Percentiles rank a stretch among this genome's conserved stretches.
Conservation (phyloP, 1,140 invertebrate species). For the Coenobita brevimanus region DNA sequence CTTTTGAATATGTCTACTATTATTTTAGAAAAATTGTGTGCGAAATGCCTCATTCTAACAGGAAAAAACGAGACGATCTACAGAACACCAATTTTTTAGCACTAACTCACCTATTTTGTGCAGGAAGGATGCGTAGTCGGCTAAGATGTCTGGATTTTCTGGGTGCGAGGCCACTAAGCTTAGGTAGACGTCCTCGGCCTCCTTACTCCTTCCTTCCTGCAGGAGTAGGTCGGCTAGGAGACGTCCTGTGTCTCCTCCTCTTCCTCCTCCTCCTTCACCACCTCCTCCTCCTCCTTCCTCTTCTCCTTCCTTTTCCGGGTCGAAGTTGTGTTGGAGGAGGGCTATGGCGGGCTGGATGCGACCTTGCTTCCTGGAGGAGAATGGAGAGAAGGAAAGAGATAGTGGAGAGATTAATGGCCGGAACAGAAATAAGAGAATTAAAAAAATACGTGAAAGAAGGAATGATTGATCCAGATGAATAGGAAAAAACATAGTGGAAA, state of each 20-base stretch:
- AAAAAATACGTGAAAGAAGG: background rate
- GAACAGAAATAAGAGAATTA: background rate
- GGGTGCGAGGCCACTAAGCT: slow-evolving; percentile 14
- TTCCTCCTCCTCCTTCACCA: too few relatives aligned
- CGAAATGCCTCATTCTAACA: too few relatives aligned
- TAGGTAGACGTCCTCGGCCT: slow-evolving; percentile 31
- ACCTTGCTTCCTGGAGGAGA: slow-evolving; percentile 35
- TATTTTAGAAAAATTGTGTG: too few relatives aligned
- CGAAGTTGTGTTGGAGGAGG: slow-evolving; percentile 32
- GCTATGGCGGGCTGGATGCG: slow-evolving; percentile 28
- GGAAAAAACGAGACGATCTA: too few relatives aligned
- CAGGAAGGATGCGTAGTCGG: slow-evolving; percentile 45
- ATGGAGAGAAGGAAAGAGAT: background rate
- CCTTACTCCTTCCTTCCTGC: slow-evolving; percentile 23
- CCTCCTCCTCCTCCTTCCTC: too few relatives aligned
- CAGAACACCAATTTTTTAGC: too few relatives aligned
- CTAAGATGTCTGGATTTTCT: slow-evolving; percentile 9
- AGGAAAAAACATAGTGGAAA: background rate
- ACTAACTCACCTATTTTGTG: slow-evolving; percentile 36
- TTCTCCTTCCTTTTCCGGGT: background rate
- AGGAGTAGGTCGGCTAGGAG: slow-evolving; percentile 43
- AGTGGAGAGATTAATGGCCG: background rate
- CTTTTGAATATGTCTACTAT: too few relatives aligned
- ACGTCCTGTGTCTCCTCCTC: slow-evolving; percentile 4
- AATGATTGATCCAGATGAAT: background rate